phyloP scores from a whole-genome alignment of 2,888 invertebrate species.

The Agrilus biguttatus region DNA sequence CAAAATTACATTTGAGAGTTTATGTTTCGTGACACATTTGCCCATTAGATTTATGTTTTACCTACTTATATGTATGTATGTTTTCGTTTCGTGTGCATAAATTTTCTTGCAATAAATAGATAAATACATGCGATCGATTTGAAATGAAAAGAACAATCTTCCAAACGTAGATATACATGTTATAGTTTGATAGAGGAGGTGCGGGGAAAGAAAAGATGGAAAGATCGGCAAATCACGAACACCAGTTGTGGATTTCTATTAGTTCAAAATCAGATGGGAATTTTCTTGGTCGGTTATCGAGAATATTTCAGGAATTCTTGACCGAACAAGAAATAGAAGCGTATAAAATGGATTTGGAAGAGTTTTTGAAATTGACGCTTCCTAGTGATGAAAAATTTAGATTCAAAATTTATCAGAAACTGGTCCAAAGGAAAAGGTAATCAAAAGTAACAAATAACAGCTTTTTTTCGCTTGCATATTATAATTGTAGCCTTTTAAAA shows the following conservation, averaged over 20 bases:
- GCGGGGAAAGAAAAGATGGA: constrained; percentile 13
- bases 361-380: constrained; percentile 36
- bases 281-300: constrained; percentile 51
- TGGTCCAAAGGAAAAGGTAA: constrained; percentile 50
- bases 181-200: not conserved
- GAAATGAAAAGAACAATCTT: no score
- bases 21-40: no score
- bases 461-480: no score
- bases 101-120: no score
- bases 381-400: constrained; percentile 58
- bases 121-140: no score
- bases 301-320: constrained; percentile 46
- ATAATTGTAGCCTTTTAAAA: no score
- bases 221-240: constrained; percentile 13
- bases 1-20: no score
- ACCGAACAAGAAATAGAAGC: constrained; percentile 24
- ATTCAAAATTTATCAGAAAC: constrained; percentile 49
- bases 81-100: no score
- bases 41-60: no score
- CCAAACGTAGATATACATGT: no score
- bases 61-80: no score
- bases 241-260: constrained; percentile 39
- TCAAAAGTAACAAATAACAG: constrained; percentile 18
- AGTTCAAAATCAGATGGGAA: constrained; percentile 41
- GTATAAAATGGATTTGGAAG: constrained; percentile 13